Percentiles rank a stretch among this genome's conserved stretches.
Evolutionary conservation across 2,888 invertebrate species (phyloP).

Genomic region (Heteromyza rotundicornis): DNA sequence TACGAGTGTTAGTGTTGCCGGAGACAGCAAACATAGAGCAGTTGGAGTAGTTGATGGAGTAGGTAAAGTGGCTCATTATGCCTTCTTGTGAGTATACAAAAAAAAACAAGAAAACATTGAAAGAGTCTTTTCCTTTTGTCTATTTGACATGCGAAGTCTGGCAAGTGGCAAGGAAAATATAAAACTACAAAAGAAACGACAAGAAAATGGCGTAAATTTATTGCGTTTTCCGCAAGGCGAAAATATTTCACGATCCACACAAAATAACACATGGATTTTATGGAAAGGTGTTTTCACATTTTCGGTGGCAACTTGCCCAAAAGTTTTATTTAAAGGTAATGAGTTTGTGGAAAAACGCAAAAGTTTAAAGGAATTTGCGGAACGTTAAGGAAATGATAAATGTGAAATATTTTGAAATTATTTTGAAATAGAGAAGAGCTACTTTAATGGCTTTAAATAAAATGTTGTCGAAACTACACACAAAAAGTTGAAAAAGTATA

Average conservation of each 20-base stretch:
- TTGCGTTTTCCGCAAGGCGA: no score
- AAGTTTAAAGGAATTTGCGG: not conserved
- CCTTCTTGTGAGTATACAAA: no score
- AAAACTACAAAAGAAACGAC: not conserved
- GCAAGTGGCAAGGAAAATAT: no score
- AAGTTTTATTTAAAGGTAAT: no score
- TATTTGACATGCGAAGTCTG: constrained; percentile 1
- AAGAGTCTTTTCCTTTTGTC: constrained; percentile 5
- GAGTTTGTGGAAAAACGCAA: no score
- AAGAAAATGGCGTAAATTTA: not conserved
- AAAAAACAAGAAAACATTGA: constrained; percentile 17
- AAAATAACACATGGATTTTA: no score
- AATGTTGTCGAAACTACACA: not conserved
- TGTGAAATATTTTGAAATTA: not conserved
- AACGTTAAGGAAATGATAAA: not conserved
- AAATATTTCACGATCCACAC: not conserved
- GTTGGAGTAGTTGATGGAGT: not conserved
- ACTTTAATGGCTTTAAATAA: no score
- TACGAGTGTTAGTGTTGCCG: not conserved
- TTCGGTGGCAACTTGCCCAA: not conserved
- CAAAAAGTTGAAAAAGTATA: not conserved
- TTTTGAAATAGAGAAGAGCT: no score
- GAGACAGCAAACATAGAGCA: not conserved
- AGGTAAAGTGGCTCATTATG: constrained; percentile 3
- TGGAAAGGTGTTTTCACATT: not conserved